phyloP scores from a whole-genome alignment of 2,797 vertebrate genomes.

The Xenopus petersii region DNA sequence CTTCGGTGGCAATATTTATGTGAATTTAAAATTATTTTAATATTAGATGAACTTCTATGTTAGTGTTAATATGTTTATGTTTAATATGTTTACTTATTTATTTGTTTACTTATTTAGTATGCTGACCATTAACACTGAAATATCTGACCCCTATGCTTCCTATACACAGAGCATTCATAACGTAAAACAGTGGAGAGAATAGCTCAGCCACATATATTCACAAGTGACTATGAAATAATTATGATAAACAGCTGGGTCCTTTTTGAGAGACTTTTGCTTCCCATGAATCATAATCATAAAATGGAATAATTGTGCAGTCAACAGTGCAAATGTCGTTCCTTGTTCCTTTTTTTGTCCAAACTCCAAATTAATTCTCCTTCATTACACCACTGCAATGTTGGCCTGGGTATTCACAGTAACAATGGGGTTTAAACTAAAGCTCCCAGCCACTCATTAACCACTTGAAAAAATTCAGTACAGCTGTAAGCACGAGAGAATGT shows the following conservation, averaged over 20 bases:
- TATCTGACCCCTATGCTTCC: too few species aligned
- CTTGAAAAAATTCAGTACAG: conserved; percentile 10
- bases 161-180: too few species aligned
- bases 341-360: conserved; percentile 26
- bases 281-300: conserved; percentile 44
- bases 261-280: conserved; percentile 30
- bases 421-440: conserved; percentile 27
- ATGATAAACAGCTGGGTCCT: conserved; percentile 13
- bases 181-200: too few species aligned
- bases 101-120: too few species aligned
- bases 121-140: too few species aligned
- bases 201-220: background rate
- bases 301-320: conserved; percentile 35
- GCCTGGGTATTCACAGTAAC: conserved; percentile 38
- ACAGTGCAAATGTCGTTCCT: conserved; percentile 20
- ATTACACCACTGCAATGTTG: conserved; percentile 42
- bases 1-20: too few species aligned
- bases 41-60: too few species aligned
- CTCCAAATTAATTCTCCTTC: conserved; percentile 45
- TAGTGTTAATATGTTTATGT: too few species aligned
- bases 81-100: too few species aligned
- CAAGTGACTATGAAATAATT: conserved; percentile 25
- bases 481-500: conserved; percentile 9
- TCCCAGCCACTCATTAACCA: conserved; percentile 16
- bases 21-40: too few species aligned